Evolutionary conservation across 1,140 invertebrate genomes (phyloP).

Genomic region (Dufourea novaeangliae): DNA sequence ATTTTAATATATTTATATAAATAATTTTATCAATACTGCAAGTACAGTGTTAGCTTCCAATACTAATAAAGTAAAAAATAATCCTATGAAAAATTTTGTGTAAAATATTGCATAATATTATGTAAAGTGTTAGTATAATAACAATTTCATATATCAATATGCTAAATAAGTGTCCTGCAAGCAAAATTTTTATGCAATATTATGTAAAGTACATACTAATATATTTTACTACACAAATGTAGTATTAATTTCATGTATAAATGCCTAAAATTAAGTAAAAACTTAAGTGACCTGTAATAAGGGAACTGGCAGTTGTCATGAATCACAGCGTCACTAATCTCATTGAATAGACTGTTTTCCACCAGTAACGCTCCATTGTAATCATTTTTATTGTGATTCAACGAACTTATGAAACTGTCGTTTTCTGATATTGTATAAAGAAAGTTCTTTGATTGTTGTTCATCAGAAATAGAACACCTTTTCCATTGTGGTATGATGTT

Average conservation of each 20-base stretch:
- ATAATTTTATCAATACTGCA: neutral
- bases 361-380: constrained; percentile 10
- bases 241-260: too few relatives aligned
- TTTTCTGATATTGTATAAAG: constrained; percentile 15
- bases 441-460: constrained; percentile 29
- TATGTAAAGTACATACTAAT: too few relatives aligned
- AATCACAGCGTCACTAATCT: constrained; percentile 19
- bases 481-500: constrained; percentile 43
- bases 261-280: too few relatives aligned
- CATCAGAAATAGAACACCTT: constrained; percentile 25
- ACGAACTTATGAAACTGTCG: neutral
- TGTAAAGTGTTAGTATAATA: too few relatives aligned
- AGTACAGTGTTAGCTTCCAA: neutral
- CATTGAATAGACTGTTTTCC: constrained; percentile 21
- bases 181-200: too few relatives aligned
- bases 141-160: neutral
- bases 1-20: neutral
- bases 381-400: constrained; percentile 9
- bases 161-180: constrained; percentile 52
- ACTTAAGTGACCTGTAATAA: constrained; percentile 64
- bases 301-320: constrained; percentile 53
- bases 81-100: neutral
- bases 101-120: neutral
- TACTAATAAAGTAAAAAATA: neutral
- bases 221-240: too few relatives aligned